A percentile compares a stretch with the other conserved stretches of the same genome.
phyloP scores from a whole-genome alignment of 2,888 invertebrate genomes.

The Eupithecia insigniata region DNA sequence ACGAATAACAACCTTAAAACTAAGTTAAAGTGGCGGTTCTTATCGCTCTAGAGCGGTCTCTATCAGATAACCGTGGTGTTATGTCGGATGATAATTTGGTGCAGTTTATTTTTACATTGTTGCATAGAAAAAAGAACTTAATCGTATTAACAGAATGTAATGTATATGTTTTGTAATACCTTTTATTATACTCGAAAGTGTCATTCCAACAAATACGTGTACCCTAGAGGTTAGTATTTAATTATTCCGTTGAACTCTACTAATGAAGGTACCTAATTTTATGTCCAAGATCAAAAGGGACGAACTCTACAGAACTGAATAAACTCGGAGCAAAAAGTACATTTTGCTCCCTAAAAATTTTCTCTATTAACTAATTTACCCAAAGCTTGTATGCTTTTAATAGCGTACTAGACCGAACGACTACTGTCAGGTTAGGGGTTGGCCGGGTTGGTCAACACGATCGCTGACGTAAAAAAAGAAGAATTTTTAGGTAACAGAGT shows the following conservation, averaged over 20 bases:
- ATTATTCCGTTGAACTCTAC: not conserved
- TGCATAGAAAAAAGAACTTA: not conserved
- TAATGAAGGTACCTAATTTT: constrained; percentile 2
- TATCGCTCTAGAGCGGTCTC: too few relatives aligned
- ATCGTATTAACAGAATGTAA: not conserved
- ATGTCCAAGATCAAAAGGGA: not conserved
- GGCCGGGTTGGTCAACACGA: too few relatives aligned
- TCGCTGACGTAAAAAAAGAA: too few relatives aligned
- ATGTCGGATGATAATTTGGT: not conserved
- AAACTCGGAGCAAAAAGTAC: not conserved
- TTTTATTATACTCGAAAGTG: too few relatives aligned
- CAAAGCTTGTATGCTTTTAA: constrained; percentile 21
- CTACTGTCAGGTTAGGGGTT: too few relatives aligned
- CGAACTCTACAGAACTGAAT: not conserved
- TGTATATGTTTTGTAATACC: not conserved
- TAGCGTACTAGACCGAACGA: constrained; percentile 29
- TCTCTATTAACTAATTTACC: constrained; percentile 1
- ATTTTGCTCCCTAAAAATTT: not conserved
- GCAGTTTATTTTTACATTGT: not conserved
- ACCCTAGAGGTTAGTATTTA: not conserved
- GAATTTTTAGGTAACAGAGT: too few relatives aligned
- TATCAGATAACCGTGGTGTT: too few relatives aligned
- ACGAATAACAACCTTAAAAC: too few relatives aligned
- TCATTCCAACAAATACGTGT: not conserved
- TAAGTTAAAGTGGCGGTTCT: too few relatives aligned